Percentiles rank a stretch among this genome's conserved stretches.
Evolutionary conservation across 64 coral and sea anemone species (phyloP).

Genomic region (Montipora capricornis): DNA sequence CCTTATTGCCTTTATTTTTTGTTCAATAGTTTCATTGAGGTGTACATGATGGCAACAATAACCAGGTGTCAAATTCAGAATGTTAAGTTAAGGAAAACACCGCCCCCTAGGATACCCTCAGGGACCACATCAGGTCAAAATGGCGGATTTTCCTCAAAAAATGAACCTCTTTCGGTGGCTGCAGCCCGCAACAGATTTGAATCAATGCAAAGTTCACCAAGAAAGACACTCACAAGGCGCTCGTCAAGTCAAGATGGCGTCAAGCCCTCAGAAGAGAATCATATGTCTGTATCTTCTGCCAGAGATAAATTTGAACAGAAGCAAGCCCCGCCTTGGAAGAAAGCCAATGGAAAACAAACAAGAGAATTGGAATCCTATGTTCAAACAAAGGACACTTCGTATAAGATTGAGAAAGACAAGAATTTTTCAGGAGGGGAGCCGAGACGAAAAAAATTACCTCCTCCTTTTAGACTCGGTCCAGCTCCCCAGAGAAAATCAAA

Average conservation of each 20-base stretch:
- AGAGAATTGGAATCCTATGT: not conserved
- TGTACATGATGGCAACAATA: not conserved
- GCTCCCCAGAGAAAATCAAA: slow-evolving; percentile 3
- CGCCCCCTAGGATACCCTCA: not conserved
- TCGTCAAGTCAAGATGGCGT: not conserved
- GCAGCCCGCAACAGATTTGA: slow-evolving; percentile 12
- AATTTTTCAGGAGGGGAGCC: not conserved
- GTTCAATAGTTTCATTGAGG: not conserved
- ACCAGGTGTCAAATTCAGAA: not conserved
- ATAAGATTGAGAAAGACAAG: not conserved
- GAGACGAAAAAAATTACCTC: not conserved
- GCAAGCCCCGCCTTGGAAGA: not conserved
- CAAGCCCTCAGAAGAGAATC: not conserved
- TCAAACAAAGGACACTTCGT: not conserved
- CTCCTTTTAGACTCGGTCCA: not conserved
- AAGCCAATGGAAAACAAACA: not conserved
- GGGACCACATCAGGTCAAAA: not conserved
- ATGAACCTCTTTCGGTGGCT: not conserved
- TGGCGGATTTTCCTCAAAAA: not conserved
- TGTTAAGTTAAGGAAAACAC: slow-evolving; percentile 5
- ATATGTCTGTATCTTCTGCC: not conserved
- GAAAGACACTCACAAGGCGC: not conserved
- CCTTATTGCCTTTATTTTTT: not conserved
- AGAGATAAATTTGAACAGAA: slow-evolving; percentile 29
- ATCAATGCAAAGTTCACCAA: not conserved